Base-by-base conservation (phyloP, 1,140 invertebrate species). In the Heterodera schachtii region DNA sequence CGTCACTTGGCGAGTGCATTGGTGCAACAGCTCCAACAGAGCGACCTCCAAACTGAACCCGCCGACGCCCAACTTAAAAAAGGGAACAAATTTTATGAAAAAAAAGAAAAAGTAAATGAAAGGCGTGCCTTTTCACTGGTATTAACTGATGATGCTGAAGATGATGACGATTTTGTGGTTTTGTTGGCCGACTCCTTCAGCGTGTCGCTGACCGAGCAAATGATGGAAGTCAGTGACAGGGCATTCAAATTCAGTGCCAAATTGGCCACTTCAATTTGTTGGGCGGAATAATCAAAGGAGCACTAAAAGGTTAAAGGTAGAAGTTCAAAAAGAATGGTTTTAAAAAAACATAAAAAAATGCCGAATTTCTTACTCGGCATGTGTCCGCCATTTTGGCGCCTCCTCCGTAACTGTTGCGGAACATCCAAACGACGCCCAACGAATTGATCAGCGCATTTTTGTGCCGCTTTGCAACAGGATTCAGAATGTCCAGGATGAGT, bases 391-490 rank as follows among this genome's bases (percentile, higher is more conserved):
- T 77, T 85, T 78, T 81, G 77, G 49, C 47, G 71, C 67, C 67
- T 60, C 60, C 11, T 16, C 64, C 83, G 31, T 43, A 2, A 82
- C 66, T 73, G 73, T 21, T 21, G 49, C 85, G 83, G 66, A 57
- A 74, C 31, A 94, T 93, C 95, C 95, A 96, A 57, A 94, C 94
- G 66, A 95, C 93, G n/a, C 94, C 94, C 81, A 96, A 92, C 16
- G 95, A 94, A 31, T 94, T 93, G 74, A 97, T 91, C 82, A 97
- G 94, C 88, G 94, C 94, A 16, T 93, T 92, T 49, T 94, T 93
- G 90, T 97, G 94, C 88, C 95, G 94, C 66, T 95, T 92, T 19
- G 95, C 94, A 71, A 97, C 94, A 2, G 95, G 95, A 87, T 94
- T 95, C 0, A 97, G 90, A 79, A 96, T 93, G 88, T 95, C 94